Evolutionary conservation across 2,888 invertebrate genomes (phyloP).

Genomic region (Hypercompe scribonia): DNA sequence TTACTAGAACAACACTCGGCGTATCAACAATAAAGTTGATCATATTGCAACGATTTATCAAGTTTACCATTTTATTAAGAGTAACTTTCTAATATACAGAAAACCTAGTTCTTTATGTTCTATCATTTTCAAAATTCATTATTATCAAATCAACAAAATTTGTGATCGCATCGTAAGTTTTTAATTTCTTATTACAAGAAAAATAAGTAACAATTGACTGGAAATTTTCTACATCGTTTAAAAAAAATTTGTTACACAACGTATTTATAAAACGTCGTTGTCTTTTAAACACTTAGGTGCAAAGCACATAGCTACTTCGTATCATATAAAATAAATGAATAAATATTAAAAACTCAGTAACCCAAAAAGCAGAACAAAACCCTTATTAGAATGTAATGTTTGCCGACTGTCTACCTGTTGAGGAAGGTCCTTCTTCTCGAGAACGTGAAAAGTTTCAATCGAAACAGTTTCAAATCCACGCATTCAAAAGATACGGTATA

Average conservation of each 20-base stretch:
- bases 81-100: background rate
- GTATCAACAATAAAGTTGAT: background rate
- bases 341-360: background rate
- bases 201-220: too few species aligned
- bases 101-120: background rate
- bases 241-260: background rate
- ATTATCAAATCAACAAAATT: slow-evolving; percentile 2
- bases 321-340: background rate
- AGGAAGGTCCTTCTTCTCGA: background rate
- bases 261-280: background rate
- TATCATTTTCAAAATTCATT: background rate
- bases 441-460: too few species aligned
- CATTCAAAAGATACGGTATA: too few species aligned
- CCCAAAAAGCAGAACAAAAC: background rate
- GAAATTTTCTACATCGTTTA: too few species aligned
- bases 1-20: background rate
- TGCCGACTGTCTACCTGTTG: background rate
- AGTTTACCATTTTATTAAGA: background rate
- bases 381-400: background rate
- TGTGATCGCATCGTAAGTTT: background rate
- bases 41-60: background rate
- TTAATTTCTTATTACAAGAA: background rate
- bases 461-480: too few species aligned
- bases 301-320: background rate
- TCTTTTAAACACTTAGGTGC: background rate